These are phyloP conservation scores for Rotaria sp. DNA, from an alignment of 2,888 invertebrate species.

Conservation along the genomic window DNA sequence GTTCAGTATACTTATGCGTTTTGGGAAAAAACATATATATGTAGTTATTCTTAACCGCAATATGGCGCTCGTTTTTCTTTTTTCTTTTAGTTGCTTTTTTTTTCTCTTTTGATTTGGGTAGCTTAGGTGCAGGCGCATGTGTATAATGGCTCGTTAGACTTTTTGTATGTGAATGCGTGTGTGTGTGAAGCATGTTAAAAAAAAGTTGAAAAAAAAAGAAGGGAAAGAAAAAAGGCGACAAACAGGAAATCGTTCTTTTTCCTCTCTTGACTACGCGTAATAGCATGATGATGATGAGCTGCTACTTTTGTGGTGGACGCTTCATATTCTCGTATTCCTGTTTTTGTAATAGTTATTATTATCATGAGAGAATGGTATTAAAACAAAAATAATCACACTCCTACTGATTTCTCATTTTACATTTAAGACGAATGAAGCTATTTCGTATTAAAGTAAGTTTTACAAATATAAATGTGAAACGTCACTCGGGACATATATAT, in stretches of 20 bases:
- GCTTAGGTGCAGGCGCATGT: not conserved
- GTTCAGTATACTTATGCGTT: not conserved
- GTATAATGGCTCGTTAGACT: not conserved
- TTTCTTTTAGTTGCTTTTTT: not conserved
- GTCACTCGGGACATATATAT: not conserved
- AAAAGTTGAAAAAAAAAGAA: not conserved
- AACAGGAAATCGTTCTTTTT: constrained; percentile 22
- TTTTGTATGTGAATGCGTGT: not conserved
- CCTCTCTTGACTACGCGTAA: not conserved
- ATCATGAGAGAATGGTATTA: not conserved
- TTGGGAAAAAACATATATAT: not conserved
- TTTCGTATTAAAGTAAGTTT: constrained; percentile 1
- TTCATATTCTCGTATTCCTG: not conserved
- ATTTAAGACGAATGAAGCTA: not conserved
- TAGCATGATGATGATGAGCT: not conserved
- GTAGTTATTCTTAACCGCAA: not conserved
- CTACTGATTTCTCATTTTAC: not conserved
- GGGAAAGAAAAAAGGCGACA: not conserved
- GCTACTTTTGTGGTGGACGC: not conserved
- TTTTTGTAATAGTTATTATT: not conserved
- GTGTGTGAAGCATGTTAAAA: not conserved
- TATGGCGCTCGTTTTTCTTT: not conserved
- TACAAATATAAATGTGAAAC: not conserved
- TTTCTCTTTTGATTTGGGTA: not conserved
- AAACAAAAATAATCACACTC: not conserved